Conservation (phyloP, 64 coral and sea anemone species). For the Hydrozoanthus tunicans region DNA sequence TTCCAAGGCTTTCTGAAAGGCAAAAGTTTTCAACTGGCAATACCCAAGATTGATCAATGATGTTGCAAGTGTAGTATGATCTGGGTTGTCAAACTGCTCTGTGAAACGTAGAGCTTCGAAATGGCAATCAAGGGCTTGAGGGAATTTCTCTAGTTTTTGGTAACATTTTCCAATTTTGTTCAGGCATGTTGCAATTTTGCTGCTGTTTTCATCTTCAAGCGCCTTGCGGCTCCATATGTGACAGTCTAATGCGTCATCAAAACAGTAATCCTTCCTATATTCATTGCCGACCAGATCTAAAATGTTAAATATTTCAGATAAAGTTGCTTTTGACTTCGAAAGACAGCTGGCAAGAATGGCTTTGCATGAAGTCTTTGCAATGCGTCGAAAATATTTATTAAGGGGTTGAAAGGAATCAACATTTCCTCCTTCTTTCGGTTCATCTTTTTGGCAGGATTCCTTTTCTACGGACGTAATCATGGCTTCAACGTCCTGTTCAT, state of each 20-base stretch:
- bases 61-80: no score
- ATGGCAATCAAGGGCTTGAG: background rate
- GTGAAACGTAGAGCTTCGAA: no score
- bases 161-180: conserved; percentile 1
- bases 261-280: background rate
- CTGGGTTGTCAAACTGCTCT: no score
- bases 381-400: background rate
- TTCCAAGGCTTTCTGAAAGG: no score
- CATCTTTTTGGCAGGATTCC: conserved; percentile 1
- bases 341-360: background rate
- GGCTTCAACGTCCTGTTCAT: conserved; percentile 7
- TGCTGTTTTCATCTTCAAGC: background rate
- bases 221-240: background rate
- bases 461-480: conserved; percentile 18
- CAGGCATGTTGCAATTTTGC: background rate
- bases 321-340: background rate
- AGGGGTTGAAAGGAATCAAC: no score
- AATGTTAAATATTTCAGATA: background rate
- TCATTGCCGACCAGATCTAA: background rate
- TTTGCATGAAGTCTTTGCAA: background rate
- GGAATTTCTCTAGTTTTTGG: background rate
- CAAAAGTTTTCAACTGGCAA: no score
- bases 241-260: background rate
- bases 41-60: no score
- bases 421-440: background rate